Evolutionary conservation across 2,113 vertebrate genomes (phyloP), one percentile per base, ranked within the genome.

Genomic region (Tricholaema leucomelas): DNA sequence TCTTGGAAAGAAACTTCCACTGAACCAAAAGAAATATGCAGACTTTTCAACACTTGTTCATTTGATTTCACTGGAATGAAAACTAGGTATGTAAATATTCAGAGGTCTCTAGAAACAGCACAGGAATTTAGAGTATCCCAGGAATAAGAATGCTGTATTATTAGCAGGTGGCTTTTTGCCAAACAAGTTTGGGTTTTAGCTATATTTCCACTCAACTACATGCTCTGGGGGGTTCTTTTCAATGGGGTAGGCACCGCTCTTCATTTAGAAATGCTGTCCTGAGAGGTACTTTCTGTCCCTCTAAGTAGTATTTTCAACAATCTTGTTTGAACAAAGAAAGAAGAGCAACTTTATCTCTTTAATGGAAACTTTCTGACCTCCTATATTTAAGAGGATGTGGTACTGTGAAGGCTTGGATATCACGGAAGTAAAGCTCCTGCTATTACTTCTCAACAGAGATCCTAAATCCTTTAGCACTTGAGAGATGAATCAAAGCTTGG

Each of bases 81-180:
- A 61, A 28, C 16, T 10, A 31, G 21, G 4, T 8, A 25, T 0
- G 0, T 25, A 63, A n/a, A 15, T 0, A 0, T 38, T 82, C 10
- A 23, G 31, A 59, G 9, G 5, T 54, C 5, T 80, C 15, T 21
- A 46, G 52, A 77, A 80, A 63, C 1, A 31, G 24, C 9, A 24
- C 12, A 36, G 56, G 21, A 52, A 36, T 80, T 73, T 8, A 50
- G 18, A 54, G 31, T 20, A 33, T 20, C 8, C 18, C 16, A 54
- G 23, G 27, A 4, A 25, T 1, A 33, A 5, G n/a, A 23, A 30
- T 83, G n/a, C 7, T 1, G 1, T 0, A 0, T 38, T 42, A 33
- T 15, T 24, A 15, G 10, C 19, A 42, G 18, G 7, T 76, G 12
- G 4, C 17, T 59, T 76, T 80, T 66, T 35, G 36, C 10, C 27